Percentiles rank a stretch among this genome's conserved stretches.
phyloP scores from a whole-genome alignment of 2,113 vertebrate genomes.

The Beaufortia kweichowensis region DNA sequence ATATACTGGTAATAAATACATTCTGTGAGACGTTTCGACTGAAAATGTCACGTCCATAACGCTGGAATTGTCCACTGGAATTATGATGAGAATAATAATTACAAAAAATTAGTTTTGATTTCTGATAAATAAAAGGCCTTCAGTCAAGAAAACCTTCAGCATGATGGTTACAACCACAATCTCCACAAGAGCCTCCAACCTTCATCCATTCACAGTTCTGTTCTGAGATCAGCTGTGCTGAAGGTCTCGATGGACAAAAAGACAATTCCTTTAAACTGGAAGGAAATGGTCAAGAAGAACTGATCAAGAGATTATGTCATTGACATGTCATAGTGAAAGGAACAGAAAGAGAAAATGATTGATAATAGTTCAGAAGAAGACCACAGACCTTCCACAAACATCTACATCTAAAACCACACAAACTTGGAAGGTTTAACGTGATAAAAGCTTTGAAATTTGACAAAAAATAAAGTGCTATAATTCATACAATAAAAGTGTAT shows the following conservation, averaged over 20 bases:
- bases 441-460: too few species aligned
- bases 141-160: conserved; percentile 47
- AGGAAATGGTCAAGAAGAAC: background rate
- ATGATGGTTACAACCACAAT: background rate
- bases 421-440: too few species aligned
- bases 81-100: too few species aligned
- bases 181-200: background rate
- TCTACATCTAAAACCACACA: too few species aligned
- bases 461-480: too few species aligned
- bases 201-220: background rate
- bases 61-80: too few species aligned
- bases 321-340: background rate
- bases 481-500: too few species aligned
- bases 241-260: conserved; percentile 4
- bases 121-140: conserved; percentile 40
- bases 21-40: too few species aligned
- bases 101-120: conserved; percentile 50
- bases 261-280: background rate
- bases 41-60: too few species aligned
- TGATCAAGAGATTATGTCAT: background rate
- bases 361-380: too few species aligned
- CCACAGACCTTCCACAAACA: too few species aligned
- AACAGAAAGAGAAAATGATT: background rate
- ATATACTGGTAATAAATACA: too few species aligned
- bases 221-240: background rate